Evolutionary conservation across 2,888 invertebrate genomes (phyloP).

Genomic region (Hermaeophaga mercurialis): DNA sequence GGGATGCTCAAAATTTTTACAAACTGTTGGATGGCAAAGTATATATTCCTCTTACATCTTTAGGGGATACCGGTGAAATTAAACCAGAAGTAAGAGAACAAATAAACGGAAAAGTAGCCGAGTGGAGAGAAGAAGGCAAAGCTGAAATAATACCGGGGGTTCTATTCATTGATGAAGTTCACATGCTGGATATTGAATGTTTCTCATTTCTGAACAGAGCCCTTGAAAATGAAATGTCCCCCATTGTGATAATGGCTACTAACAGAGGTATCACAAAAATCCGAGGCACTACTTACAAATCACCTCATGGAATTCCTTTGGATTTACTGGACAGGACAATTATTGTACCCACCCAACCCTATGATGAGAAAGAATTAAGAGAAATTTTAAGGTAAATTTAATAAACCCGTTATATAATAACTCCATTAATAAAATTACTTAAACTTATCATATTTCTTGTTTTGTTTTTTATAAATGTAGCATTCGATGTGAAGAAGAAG

Average conservation of each 20-base stretch:
- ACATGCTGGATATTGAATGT: slow-evolving; percentile 99
- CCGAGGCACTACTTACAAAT: slow-evolving; percentile 78
- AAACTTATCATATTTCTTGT: no score
- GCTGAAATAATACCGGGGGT: slow-evolving; percentile 99
- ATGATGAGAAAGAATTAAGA: slow-evolving; percentile 84
- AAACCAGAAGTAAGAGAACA: slow-evolving; percentile 97
- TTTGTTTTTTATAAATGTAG: no score
- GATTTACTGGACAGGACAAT: slow-evolving; percentile 95
- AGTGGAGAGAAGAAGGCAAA: slow-evolving; percentile 99
- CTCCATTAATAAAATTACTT: no score
- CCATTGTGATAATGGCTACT: slow-evolving; percentile 98
- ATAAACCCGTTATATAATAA: no score
- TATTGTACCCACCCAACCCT: slow-evolving; percentile 89
- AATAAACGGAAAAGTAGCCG: slow-evolving; percentile 91
- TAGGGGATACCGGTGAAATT: slow-evolving; percentile 98
- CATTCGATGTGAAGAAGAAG: slow-evolving; percentile 93
- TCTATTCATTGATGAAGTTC: slow-evolving; percentile 95
- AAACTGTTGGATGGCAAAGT: no score
- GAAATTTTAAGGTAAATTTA: slow-evolving; percentile 76
- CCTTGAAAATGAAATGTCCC: slow-evolving; percentile 95
- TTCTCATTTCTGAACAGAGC: slow-evolving; percentile 98
- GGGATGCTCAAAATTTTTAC: no score
- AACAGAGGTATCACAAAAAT: slow-evolving; percentile 95
- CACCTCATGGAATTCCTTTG: slow-evolving; percentile 97
- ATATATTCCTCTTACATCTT: no score